Evolutionary conservation across 1,140 invertebrate genomes (phyloP).

Genomic region (Brachionus manjavacas): DNA sequence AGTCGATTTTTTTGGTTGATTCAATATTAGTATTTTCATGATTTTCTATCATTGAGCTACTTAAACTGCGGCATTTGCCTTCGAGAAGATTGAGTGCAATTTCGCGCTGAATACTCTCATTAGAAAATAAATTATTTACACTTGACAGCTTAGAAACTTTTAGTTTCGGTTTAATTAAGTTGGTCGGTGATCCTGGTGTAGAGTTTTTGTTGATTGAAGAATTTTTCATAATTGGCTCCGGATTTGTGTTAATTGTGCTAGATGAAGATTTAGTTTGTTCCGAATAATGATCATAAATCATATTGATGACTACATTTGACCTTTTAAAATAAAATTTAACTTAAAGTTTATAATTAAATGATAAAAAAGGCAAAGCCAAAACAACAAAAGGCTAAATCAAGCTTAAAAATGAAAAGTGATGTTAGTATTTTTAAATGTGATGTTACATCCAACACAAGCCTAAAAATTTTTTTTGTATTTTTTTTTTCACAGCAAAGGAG

Average conservation of each 20-base stretch:
- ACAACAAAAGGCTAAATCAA: not conserved
- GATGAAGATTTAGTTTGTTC: not conserved
- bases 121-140: not conserved
- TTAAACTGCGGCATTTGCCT: not conserved
- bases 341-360: not conserved
- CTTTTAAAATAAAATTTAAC: not conserved
- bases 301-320: not conserved
- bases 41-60: not conserved
- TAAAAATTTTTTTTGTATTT: too few species aligned
- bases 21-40: not conserved
- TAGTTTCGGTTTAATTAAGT: not conserved
- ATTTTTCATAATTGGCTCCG: not conserved
- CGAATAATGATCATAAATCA: not conserved
- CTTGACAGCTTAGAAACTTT: not conserved
- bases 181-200: not conserved
- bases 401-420: not conserved
- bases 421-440: not conserved
- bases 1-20: not conserved
- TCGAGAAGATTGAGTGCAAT: not conserved
- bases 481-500: too few species aligned
- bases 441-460: not conserved
- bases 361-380: not conserved
- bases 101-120: not conserved
- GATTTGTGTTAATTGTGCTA: not conserved
- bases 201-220: not conserved